A percentile compares a stretch with the other conserved stretches of the same genome.
Conservation (phyloP, 2,113 vertebrate species). For the Athene cunicularia region DNA sequence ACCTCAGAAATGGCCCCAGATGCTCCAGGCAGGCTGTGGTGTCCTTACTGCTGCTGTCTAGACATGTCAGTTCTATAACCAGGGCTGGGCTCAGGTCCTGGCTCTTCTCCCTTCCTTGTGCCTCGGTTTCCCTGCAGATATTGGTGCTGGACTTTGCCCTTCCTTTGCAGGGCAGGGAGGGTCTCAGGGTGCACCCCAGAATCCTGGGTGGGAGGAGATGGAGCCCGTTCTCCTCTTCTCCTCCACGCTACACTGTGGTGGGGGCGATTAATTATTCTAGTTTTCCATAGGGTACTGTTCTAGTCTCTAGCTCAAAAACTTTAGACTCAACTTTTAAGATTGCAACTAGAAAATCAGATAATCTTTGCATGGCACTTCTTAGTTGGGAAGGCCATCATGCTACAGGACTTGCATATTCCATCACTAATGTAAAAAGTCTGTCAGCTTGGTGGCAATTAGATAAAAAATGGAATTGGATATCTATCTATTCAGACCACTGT, state of each 20-base stretch:
- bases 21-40: background rate
- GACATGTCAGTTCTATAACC: background rate
- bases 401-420: background rate
- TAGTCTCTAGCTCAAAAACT: background rate
- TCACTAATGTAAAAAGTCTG: background rate
- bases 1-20: background rate
- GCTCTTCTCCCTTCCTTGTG: background rate
- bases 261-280: slow-evolving; percentile 6
- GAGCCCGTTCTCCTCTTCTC: background rate
- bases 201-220: fast-evolving
- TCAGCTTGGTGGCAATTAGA: background rate
- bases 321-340: background rate
- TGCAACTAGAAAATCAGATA: background rate
- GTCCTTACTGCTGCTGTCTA: background rate
- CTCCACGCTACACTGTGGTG: background rate
- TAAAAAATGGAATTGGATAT: background rate
- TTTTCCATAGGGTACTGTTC: background rate
- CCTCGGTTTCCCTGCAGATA: background rate
- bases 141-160: background rate
- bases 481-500: background rate
- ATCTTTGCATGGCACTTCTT: background rate
- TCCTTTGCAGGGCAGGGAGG: background rate
- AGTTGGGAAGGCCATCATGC: background rate
- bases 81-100: background rate
- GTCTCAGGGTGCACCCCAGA: background rate